Conservation (phyloP, 2,888 invertebrate species). For the Cenopis cana region DNA sequence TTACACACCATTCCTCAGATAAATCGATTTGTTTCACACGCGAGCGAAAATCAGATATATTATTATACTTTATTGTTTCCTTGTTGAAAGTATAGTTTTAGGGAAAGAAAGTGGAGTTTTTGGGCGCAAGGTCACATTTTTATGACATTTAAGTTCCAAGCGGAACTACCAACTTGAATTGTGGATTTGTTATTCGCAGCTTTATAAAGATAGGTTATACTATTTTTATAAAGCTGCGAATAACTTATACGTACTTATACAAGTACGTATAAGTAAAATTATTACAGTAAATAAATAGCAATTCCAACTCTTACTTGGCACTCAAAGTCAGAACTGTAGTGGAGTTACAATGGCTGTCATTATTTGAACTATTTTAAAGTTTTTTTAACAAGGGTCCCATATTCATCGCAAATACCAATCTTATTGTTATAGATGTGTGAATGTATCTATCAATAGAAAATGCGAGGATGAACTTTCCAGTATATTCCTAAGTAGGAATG, state of each 20-base stretch:
- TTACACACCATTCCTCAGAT: neutral
- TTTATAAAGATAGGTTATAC: too few species aligned
- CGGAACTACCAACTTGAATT: neutral
- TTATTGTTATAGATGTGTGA: neutral
- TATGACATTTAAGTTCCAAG: neutral
- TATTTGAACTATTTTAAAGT: too few species aligned
- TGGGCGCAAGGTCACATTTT: constrained; percentile 3
- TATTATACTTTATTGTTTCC: constrained; percentile 8
- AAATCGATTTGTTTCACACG: constrained; percentile 37
- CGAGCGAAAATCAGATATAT: constrained; percentile 21
- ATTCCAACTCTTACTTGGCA: too few species aligned
- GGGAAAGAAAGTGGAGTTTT: constrained; percentile 1
- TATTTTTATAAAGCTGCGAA: too few species aligned
- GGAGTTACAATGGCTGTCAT: too few species aligned
- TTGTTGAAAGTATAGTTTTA: constrained; percentile 8
- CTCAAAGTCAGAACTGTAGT: too few species aligned
- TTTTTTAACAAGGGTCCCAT: too few species aligned
- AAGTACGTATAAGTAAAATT: neutral
- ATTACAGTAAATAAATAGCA: too few species aligned
- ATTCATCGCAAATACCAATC: too few species aligned
- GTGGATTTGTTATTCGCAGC: neutral
- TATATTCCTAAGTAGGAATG: too few species aligned
- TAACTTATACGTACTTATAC: too few species aligned
- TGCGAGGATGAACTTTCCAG: too few species aligned
- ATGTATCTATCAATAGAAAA: neutral